A percentile compares a stretch with the other conserved stretches of the same genome.
Evolutionary conservation across 2,888 invertebrate genomes (phyloP).

Genomic region (Anoncus sp.): DNA sequence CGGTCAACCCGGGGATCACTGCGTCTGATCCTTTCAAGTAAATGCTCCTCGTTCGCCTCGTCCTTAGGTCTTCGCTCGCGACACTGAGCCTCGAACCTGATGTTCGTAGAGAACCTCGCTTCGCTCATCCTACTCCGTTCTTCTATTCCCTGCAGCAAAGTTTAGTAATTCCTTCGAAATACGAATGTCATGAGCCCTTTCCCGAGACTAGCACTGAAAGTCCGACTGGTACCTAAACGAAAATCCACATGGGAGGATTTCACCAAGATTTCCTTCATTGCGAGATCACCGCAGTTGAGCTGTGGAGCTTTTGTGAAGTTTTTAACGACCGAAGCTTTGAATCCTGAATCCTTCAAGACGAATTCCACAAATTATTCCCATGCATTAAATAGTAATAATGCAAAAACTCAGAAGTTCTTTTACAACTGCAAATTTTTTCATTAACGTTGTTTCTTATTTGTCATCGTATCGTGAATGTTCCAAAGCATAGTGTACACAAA

Average conservation of each 20-base stretch:
- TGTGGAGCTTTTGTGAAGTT: constrained; percentile 36
- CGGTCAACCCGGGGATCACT: constrained; percentile 72
- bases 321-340: constrained; percentile 43
- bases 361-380: constrained; percentile 22
- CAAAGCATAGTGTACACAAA: not conserved
- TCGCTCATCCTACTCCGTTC: constrained; percentile 19
- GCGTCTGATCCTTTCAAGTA: constrained; percentile 77
- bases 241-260: constrained; percentile 56
- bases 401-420: constrained; percentile 14
- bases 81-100: constrained; percentile 54
- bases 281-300: constrained; percentile 38
- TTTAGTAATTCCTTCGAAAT: constrained; percentile 62
- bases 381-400: constrained; percentile 5
- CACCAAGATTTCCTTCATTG: constrained; percentile 51
- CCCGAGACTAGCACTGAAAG: constrained; percentile 28
- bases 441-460: not conserved
- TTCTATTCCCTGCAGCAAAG: constrained; percentile 46
- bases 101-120: constrained; percentile 40
- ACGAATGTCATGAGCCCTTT: constrained; percentile 43
- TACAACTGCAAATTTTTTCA: constrained; percentile 6
- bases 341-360: constrained; percentile 11
- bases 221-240: constrained; percentile 36
- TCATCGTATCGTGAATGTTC: not conserved
- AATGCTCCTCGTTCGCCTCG: constrained; percentile 66
- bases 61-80: constrained; percentile 58